Base-by-base conservation (phyloP, 2,797 vertebrate species). In the Hoplostethus atlanticus region DNA sequence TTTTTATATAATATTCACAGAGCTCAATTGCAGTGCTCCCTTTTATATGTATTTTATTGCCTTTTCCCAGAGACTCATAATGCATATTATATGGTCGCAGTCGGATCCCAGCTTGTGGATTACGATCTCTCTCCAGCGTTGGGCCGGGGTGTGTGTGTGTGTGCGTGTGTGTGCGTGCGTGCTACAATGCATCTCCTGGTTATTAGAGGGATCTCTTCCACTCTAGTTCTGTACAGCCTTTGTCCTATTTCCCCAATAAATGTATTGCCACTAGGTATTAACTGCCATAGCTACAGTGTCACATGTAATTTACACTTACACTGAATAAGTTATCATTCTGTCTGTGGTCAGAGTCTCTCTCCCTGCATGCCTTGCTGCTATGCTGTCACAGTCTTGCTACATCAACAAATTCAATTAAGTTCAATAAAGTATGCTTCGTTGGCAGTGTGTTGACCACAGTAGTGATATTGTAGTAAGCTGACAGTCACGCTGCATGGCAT, bases 1-100 rank as follows among this genome's bases (percentile, higher is more conserved):
- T 53, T 75, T 85, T 72, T 53, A 74, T 71, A 57, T 68, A 64
- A 68, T 78, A 63, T 70, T 73, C 56, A 30, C 36, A 30, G 55
- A 74, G 52, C 82, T 68, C 67, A 62, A 31, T 56, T 76, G 58
- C 54, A 34, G 17, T 28, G 2, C 64, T 76, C 64, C 21, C 11
- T 58, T 72, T 79, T 66, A 54, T 64, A 51, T 17, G 25, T 53
- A 30, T 73, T 76, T 76, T 62, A 75, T 68, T 66, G 60, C 50
- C 47, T 76, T 73, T 68, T 83, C 21, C 30, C 12, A 48, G 71
- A 71, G 71, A 30, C 64, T 64, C 64, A 30, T 71, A 69, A 71
- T 62, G 57, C 73, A 56, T 64, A 59, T 83, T 42, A 70, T 76
- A 64, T n/a, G 36, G 21, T 36, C 25, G 16, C 36, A 53, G 73